Percentiles rank a stretch among this genome's conserved stretches.
These are phyloP conservation scores for Protaetia brevitarsis DNA, from an alignment of 1,140 invertebrate genomes.

Conservation along the genomic window DNA sequence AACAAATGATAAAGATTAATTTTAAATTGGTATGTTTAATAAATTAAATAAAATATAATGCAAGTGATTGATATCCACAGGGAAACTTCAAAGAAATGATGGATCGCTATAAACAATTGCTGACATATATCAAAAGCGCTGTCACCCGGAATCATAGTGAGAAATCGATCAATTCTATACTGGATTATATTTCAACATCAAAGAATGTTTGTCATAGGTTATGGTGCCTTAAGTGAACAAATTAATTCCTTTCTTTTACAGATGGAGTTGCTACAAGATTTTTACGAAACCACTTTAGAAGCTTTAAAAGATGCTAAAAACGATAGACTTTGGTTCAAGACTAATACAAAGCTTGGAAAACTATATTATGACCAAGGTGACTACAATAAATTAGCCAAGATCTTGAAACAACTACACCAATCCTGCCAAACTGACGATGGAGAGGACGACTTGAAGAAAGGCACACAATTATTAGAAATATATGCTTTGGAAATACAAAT, in stretches of 20 bases:
- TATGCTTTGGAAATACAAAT: conserved; percentile 99
- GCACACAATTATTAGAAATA: conserved; percentile 96
- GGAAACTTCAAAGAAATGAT: conserved; percentile 97
- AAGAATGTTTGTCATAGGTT: conserved; percentile 79
- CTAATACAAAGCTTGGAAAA: conserved; percentile 98
- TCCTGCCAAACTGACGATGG: conserved; percentile 99
- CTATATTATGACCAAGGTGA: conserved; percentile 96
- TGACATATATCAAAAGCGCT: conserved; percentile 98
- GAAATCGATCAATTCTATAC: conserved; percentile 98
- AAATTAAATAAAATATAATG: conserved; percentile 54
- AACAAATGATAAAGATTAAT: conserved; percentile 99
- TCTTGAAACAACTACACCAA: conserved; percentile 94
- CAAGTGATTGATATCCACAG: no score
- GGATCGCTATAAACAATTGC: conserved; percentile 90
- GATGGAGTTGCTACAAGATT: conserved; percentile 98
- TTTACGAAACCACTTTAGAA: conserved; percentile 98
- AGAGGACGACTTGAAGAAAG: conserved; percentile 98
- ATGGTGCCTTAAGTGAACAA: neutral
- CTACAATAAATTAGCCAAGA: conserved; percentile 92
- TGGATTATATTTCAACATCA: conserved; percentile 99
- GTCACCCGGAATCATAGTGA: conserved; percentile 99
- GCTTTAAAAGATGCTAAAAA: conserved; percentile 98
- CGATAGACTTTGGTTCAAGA: conserved; percentile 99
- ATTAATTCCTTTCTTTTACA: conserved; percentile 49
- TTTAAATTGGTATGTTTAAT: no score